phyloP scores from a whole-genome alignment of 2,888 invertebrate genomes.

The Nomada fucata region DNA sequence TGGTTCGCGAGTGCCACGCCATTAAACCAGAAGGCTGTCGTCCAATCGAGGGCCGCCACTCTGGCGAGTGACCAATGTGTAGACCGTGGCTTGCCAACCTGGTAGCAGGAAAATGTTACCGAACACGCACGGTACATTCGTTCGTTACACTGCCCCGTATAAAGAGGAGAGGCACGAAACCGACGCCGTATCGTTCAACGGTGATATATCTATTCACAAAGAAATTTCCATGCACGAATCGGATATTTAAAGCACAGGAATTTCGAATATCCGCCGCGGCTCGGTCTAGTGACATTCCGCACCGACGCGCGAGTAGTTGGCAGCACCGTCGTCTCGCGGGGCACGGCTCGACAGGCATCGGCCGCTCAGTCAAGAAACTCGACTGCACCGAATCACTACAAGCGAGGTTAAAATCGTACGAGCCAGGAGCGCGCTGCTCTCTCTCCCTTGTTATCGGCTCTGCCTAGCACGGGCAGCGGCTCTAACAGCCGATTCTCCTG shows the following conservation, averaged over 20 bases:
- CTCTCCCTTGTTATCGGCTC: constrained; percentile 36
- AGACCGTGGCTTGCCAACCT: neutral
- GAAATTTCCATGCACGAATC: too few relatives aligned
- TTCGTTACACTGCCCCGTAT: too few relatives aligned
- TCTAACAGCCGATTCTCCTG: constrained; percentile 7
- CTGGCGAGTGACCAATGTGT: constrained; percentile 34
- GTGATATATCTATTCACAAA: too few relatives aligned
- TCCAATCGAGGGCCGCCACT: constrained; percentile 53
- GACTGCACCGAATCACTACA: constrained; percentile 81
- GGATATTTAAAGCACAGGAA: too few relatives aligned
- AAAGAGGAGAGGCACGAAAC: too few relatives aligned
- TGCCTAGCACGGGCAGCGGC: constrained; percentile 37
- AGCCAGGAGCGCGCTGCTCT: constrained; percentile 60
- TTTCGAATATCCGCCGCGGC: too few relatives aligned
- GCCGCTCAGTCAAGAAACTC: constrained; percentile 81
- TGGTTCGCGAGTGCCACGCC: constrained; percentile 6
- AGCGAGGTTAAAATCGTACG: constrained; percentile 51
- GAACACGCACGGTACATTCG: too few relatives aligned
- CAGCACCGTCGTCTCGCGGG: constrained; percentile 74
- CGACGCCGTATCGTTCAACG: too few relatives aligned
- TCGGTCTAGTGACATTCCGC: constrained; percentile 19
- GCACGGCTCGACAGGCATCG: constrained; percentile 77
- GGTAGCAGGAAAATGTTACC: neutral
- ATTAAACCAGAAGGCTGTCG: constrained; percentile 5
- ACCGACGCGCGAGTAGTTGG: constrained; percentile 63